A percentile compares a stretch with the other conserved stretches of the same genome.
Evolutionary conservation across 1,140 invertebrate species (phyloP).

Genomic region (Frieseomelitta varia): DNA sequence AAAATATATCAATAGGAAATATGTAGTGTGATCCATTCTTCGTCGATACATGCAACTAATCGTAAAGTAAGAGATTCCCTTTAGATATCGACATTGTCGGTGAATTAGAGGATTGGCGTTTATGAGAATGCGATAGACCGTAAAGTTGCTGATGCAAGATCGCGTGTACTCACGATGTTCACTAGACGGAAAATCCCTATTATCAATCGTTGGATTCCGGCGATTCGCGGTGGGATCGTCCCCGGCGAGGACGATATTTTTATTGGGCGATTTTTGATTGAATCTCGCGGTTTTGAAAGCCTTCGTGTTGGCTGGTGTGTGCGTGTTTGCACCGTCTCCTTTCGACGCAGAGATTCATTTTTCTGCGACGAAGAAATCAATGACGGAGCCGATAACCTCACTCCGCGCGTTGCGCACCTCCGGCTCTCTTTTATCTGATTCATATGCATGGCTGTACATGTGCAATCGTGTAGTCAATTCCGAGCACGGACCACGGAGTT

Average conservation of each 20-base stretch:
- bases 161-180: not conserved
- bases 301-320: not conserved
- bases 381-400: conserved; percentile 58
- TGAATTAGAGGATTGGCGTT: not conserved
- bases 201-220: conserved; percentile 3
- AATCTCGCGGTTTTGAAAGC: conserved; percentile 45
- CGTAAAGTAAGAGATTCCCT: not conserved
- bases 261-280: conserved; percentile 37
- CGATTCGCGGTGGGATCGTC: not conserved
- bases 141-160: not conserved
- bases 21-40: not conserved
- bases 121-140: not conserved
- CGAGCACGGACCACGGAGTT: conserved; percentile 73
- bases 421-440: conserved; percentile 61
- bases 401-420: conserved; percentile 8
- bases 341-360: conserved; percentile 57
- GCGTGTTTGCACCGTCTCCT: not conserved
- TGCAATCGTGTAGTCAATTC: conserved; percentile 75
- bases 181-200: not conserved
- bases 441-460: conserved; percentile 70
- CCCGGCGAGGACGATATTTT: not conserved
- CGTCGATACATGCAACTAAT: not conserved
- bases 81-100: not conserved
- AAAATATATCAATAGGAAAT: too few relatives aligned
- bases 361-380: conserved; percentile 62